These are phyloP conservation scores for Drosophila leonis DNA, from an alignment of 2,888 invertebrate genomes.

Conservation along the genomic window DNA sequence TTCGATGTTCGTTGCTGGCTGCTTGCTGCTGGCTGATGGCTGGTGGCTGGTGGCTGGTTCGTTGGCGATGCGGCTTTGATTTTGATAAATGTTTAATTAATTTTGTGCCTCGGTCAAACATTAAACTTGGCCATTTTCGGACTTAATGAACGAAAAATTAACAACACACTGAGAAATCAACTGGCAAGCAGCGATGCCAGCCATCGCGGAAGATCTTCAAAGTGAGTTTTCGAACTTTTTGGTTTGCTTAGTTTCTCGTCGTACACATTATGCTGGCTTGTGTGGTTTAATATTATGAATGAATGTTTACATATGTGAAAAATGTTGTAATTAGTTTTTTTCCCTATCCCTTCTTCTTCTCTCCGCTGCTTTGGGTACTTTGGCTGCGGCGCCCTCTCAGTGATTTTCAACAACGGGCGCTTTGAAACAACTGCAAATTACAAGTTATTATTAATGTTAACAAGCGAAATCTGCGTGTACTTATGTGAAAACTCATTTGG, in stretches of 20 bases:
- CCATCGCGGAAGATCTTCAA: slow-evolving; percentile 79
- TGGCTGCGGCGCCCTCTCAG: slow-evolving; percentile 48
- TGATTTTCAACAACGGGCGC: slow-evolving; percentile 77
- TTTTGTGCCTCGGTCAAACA: slow-evolving; percentile 71
- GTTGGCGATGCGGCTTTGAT: slow-evolving; percentile 69
- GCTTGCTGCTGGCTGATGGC: slow-evolving; percentile 17
- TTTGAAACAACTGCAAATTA: slow-evolving; percentile 77
- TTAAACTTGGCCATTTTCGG: slow-evolving; percentile 79
- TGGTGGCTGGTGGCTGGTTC: slow-evolving; percentile 20
- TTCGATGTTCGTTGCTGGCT: slow-evolving; percentile 21
- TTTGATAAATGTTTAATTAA: slow-evolving; percentile 83
- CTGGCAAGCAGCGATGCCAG: slow-evolving; percentile 19
- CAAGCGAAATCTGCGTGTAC: slow-evolving; percentile 79
- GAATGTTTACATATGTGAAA: slow-evolving; percentile 82
- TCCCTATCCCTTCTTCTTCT: slow-evolving; percentile 14
- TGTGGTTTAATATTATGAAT: slow-evolving; percentile 75
- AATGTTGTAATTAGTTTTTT: slow-evolving; percentile 81
- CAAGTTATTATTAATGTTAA: slow-evolving; percentile 82
- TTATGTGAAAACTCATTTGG: slow-evolving; percentile 75
- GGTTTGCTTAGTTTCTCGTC: slow-evolving; percentile 62
- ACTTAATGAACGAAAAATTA: slow-evolving; percentile 82
- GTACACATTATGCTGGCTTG: slow-evolving; percentile 76
- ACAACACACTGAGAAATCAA: slow-evolving; percentile 75
- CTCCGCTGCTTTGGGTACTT: slow-evolving; percentile 20
- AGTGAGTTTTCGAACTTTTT: slow-evolving; percentile 59